Evolutionary conservation across 2,888 invertebrate species (phyloP), one percentile per base, ranked within the genome.

Genomic region (Scaptomyza flava): DNA sequence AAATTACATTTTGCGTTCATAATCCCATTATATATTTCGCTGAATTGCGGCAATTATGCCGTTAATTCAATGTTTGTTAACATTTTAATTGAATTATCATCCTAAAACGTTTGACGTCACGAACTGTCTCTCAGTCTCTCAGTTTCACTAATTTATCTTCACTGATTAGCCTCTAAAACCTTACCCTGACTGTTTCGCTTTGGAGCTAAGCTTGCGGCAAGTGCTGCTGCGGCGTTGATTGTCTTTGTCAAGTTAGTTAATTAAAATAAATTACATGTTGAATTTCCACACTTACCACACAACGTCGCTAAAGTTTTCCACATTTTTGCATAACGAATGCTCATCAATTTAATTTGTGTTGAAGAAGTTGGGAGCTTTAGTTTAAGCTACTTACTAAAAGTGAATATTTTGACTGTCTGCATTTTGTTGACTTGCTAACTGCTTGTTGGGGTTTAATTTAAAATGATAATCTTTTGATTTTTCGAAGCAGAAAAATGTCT

Each of bases 31-130:
- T 68, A 82, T 76, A 72, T 80, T 71, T 81, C 58, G 71, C 41
- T 77, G 83, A 81, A 83, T 77, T 78, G 77, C 53, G 69, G 71
- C 82, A 82, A 81, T 81, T 75, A 81, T 77, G 68, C 74, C 56
- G 77, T 82, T 79, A 80, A 82, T 81, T 81, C 72, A 71, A 78
- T 82, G 80, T 78, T 82, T 76, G 72, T 72, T 78, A 77, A 69
- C 77, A 74, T 83, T 78, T 68, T 69, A 81, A 81, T 81, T 83
- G 66, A 77, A 77, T 81, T 79, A 79, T 68, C 68, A 68, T 41
- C 56, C 41, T 3, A 41, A 41, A 47, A 43, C 46, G 42, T 58
- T 72, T 71, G 65, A 63, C 68, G 57, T 45, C 69, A 77, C 63
- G 17, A 80, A n/a, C 23, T 50, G 8, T 38, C 14, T 43, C 33